These are phyloP conservation scores for Chaetoderma sp. DNA, from an alignment of 2,888 invertebrate genomes.

Conservation along the genomic window DNA sequence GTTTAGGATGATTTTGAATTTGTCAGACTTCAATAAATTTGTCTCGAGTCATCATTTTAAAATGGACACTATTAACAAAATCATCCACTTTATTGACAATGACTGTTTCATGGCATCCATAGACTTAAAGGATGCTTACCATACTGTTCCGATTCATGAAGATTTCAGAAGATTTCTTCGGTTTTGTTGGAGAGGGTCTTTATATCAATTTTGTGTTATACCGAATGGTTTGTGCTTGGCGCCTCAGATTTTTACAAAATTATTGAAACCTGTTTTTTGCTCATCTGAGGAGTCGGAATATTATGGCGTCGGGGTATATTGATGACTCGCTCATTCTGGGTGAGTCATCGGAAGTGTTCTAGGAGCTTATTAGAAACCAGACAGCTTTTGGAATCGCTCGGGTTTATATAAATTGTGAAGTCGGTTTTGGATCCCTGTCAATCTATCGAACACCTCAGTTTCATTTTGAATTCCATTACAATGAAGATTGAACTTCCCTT, in stretches of 20 bases:
- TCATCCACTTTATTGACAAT: no score
- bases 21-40: no score
- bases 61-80: no score
- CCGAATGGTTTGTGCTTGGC: conserved; percentile 32
- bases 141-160: no score
- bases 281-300: conserved; percentile 21
- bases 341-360: neutral
- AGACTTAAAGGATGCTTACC: no score
- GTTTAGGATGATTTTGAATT: no score
- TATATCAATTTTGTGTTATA: conserved; percentile 27
- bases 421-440: conserved; percentile 30
- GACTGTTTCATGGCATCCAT: no score
- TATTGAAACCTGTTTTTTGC: conserved; percentile 33
- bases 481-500: conserved; percentile 30
- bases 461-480: conserved; percentile 22
- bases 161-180: no score
- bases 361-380: conserved; percentile 8
- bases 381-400: conserved; percentile 1
- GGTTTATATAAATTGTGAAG: conserved; percentile 27
- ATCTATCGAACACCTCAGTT: conserved; percentile 27
- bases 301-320: conserved; percentile 21
- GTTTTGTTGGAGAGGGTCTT: conserved; percentile 33
- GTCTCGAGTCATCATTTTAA: no score
- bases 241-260: conserved; percentile 36
- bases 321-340: conserved; percentile 22